Percentiles rank a stretch among this genome's conserved stretches.
Conservation (phyloP, 1,140 invertebrate species). For the Brachionus koreanus region DNA sequence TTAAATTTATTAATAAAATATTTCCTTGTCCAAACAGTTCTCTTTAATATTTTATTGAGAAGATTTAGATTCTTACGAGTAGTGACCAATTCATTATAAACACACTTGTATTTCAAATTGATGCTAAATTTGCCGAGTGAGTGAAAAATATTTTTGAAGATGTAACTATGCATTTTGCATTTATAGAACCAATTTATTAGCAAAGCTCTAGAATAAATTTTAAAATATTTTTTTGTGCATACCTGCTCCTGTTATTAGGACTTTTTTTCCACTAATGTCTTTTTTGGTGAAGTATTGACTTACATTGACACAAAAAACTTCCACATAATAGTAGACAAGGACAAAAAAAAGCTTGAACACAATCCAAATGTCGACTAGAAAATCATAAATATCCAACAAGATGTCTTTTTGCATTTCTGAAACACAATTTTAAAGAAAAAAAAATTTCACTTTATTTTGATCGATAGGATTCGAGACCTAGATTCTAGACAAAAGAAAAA, state of each 20-base stretch:
- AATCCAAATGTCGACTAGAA: not conserved
- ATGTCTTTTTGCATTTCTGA: not conserved
- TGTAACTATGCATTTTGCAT: too few relatives aligned
- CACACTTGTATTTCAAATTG: too few relatives aligned
- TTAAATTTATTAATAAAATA: too few relatives aligned
- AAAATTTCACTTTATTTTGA: not conserved
- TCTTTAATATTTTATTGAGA: too few relatives aligned
- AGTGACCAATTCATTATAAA: too few relatives aligned
- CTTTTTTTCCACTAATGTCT: not conserved
- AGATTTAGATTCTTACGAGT: too few relatives aligned
- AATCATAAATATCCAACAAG: not conserved
- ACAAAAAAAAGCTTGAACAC: not conserved
- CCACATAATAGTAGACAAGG: not conserved
- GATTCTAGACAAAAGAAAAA: not conserved
- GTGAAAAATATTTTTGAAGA: too few relatives aligned
- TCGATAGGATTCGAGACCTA: slow-evolving; percentile 9
- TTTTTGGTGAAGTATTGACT: not conserved
- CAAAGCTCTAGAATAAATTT: too few relatives aligned
- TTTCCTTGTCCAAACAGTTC: too few relatives aligned
- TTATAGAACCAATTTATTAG: too few relatives aligned
- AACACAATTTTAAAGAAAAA: not conserved
- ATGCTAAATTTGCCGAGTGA: too few relatives aligned
- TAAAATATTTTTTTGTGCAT: too few relatives aligned
- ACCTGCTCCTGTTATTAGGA: slow-evolving; percentile 20
- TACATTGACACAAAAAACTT: not conserved